A percentile compares a stretch with the other conserved stretches of the same genome.
phyloP scores from a whole-genome alignment of 2,113 vertebrate species.

The Tylochromis polylepis region DNA sequence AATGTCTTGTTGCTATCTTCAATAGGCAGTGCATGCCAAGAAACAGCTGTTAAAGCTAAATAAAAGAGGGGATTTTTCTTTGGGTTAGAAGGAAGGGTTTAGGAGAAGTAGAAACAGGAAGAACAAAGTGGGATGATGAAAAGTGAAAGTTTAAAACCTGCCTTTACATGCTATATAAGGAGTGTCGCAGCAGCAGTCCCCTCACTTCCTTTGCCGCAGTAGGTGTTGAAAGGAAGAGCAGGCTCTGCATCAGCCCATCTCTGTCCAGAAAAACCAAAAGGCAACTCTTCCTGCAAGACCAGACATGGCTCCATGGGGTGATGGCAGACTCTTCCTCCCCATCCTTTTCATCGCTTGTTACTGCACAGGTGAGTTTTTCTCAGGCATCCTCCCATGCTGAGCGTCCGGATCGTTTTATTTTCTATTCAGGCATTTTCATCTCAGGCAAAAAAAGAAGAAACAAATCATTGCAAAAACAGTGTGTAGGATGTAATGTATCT shows the following conservation, averaged over 20 bases:
- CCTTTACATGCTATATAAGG: not conserved
- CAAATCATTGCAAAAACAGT: rapidly evolving
- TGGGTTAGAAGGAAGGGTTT: not conserved
- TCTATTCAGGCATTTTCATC: not conserved
- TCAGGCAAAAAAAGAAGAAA: not conserved
- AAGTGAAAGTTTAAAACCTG: conserved; percentile 30
- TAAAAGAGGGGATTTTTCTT: not conserved
- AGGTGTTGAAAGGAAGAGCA: not conserved
- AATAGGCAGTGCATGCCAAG: rapidly evolving
- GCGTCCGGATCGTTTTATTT: not conserved
- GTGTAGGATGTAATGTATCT: rapidly evolving
- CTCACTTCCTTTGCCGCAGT: not conserved
- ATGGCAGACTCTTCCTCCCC: conserved; percentile 23
- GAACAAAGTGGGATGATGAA: not conserved
- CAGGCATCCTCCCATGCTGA: not conserved
- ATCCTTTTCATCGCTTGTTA: conserved; percentile 21
- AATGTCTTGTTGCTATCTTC: rapidly evolving
- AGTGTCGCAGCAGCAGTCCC: not conserved
- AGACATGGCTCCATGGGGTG: conserved; percentile 17
- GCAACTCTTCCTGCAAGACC: not conserved
- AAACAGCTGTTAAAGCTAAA: not conserved
- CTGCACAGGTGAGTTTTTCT: conserved; percentile 29
- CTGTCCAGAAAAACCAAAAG: not conserved
- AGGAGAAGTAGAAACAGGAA: not conserved
- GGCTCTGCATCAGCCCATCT: not conserved